phyloP scores from a whole-genome alignment of 2,113 vertebrate species.

The Epinephelus moara region DNA sequence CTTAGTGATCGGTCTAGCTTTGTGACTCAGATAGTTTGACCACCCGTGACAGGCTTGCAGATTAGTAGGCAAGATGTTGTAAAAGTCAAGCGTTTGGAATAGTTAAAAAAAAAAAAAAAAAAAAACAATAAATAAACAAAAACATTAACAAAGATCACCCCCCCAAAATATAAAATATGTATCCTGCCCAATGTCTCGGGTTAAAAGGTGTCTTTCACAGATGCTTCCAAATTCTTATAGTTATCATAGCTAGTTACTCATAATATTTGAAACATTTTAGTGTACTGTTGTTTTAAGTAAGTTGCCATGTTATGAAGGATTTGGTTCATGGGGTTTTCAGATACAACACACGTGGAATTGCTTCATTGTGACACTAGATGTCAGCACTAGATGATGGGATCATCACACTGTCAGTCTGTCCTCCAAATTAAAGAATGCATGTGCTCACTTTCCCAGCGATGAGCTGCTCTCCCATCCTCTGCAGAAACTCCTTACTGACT shows the following conservation, averaged over 20 bases:
- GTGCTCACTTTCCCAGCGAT: background rate
- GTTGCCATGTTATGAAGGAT: background rate
- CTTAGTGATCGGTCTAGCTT: too few relatives aligned
- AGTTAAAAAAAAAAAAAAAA: too few relatives aligned
- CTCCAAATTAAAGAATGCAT: background rate
- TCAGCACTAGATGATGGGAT: slow-evolving; percentile 17
- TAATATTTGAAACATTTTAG: background rate
- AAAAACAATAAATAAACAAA: too few relatives aligned
- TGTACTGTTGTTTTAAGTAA: background rate
- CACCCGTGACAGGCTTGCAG: too few relatives aligned
- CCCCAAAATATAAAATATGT: background rate
- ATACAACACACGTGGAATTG: background rate
- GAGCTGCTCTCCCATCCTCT: background rate
- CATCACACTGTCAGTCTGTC: background rate
- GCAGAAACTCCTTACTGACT: background rate
- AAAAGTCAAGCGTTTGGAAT: too few relatives aligned
- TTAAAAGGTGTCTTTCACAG: background rate
- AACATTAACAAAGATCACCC: too few relatives aligned
- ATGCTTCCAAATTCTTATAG: too few relatives aligned
- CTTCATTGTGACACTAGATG: slow-evolving; percentile 43
- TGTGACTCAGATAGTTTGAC: too few relatives aligned
- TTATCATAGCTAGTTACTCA: background rate
- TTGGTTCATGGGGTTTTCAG: background rate
- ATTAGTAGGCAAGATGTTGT: too few relatives aligned
- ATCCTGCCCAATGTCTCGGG: background rate